Percentiles rank a stretch among this genome's conserved stretches.
These are phyloP conservation scores for Uropsilus gracilis DNA, from an alignment of 2,113 vertebrate species.

Conservation along the genomic window DNA sequence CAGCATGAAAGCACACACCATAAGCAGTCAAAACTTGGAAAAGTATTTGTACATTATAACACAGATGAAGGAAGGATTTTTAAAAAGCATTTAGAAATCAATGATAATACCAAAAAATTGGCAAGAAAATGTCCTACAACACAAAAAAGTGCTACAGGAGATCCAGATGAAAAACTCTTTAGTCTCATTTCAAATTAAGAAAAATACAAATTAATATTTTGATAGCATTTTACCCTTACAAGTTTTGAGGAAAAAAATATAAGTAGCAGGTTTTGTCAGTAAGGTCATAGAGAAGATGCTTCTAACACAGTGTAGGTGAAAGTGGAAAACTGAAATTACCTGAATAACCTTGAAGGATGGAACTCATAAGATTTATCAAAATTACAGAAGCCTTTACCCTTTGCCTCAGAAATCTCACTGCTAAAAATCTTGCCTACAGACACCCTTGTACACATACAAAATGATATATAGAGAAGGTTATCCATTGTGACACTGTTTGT, in stretches of 20 bases:
- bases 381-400: constrained; percentile 40
- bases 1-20: background rate
- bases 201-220: background rate
- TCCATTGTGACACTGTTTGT: constrained; percentile 43
- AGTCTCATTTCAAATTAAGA: background rate
- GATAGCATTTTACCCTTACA: background rate
- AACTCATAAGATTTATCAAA: constrained; percentile 58
- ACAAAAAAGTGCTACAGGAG: background rate
- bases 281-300: background rate
- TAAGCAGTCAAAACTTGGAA: background rate
- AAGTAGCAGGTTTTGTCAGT: background rate
- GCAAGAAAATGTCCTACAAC: background rate
- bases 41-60: background rate
- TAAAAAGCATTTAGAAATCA: background rate
- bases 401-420: background rate
- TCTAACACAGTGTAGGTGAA: background rate
- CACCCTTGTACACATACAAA: background rate
- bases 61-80: background rate
- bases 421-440: constrained; percentile 11
- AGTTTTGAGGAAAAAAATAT: background rate
- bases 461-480: constrained; percentile 63
- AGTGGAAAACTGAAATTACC: background rate
- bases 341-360: constrained; percentile 17
- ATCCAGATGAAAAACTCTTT: background rate
- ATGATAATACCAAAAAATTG: background rate